Base-by-base conservation (phyloP, 2,113 vertebrate species). In the Lanius collurio region DNA sequence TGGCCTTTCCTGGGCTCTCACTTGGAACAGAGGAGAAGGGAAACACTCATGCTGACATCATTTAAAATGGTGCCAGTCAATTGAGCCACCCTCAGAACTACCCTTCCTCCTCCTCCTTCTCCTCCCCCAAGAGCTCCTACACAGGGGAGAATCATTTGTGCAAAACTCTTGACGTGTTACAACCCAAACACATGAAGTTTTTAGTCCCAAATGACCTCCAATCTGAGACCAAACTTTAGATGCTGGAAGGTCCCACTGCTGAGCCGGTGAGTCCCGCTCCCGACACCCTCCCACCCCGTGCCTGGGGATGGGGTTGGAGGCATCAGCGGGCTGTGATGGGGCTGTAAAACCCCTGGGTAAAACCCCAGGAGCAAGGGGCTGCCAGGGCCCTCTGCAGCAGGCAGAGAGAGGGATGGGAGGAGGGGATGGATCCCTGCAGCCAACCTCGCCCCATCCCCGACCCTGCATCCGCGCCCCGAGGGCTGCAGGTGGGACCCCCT, bases 271-370 rank as follows among this genome's bases (percentile, higher is more conserved):
- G 23, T 6, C 23, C 42, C 60, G 42, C 10, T 53, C 59, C 37
- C 0, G 0, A 12, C 24, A 33, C 9, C 22, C 55, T n/a, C 11
- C 3, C 16, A 1, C 24, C 37, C 73, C 10, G 16, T 15, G 44
- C 27, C 50, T 28, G n/a, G 28, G 49, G 22, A 33, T 27, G n/a
- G 15, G 5, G 0, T 9, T 50, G 62, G 44, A 47, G 30, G 26
- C 1, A 0, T 17, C 50, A 37, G 10, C 0, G 22, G 17, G 39
- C 18, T 49, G 28, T 6, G 24, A 10, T 6, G 16, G 49, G 12
- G 9, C 2, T 49, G 33, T 21, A 11, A 47, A 65, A 21, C 3
- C 41, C 50, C 50, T 59, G 3, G 28, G 18, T 13, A 9, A 1
- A 2, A 13, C 5, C 18, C 9, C 1, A 1, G 30, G 16, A 59